Conservation (phyloP, 2,797 vertebrate species). For the Helarctos malayanus region DNA sequence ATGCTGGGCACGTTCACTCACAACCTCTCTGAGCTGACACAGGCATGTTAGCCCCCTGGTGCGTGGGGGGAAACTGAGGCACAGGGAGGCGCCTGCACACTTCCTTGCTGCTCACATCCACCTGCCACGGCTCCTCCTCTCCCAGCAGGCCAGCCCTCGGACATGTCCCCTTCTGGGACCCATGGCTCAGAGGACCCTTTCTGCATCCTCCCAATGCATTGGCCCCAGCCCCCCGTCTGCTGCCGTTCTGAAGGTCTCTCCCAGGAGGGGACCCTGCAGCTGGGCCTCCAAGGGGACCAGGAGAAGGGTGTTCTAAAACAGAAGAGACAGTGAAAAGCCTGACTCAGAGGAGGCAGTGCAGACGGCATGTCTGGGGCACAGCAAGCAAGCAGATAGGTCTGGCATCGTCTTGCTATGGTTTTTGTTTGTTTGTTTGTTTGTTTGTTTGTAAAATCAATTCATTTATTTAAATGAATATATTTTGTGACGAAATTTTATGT, state of each 20-base stretch:
- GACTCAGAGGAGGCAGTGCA: not conserved
- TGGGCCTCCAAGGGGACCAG: not conserved
- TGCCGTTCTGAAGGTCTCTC: not conserved
- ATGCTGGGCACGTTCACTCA: accelerated
- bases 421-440: not conserved
- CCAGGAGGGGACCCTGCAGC: not conserved
- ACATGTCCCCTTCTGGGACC: not conserved
- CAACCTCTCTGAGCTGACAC: not conserved
- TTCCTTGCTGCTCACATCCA: not conserved
- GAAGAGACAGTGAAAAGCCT: not conserved
- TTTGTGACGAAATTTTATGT: not conserved
- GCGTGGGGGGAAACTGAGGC: not conserved
- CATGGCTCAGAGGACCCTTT: not conserved
- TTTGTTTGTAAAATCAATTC: not conserved
- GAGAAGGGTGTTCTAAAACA: not conserved
- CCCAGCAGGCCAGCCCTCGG: not conserved
- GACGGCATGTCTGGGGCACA: not conserved
- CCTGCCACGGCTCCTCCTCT: not conserved
- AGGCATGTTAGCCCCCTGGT: not conserved
- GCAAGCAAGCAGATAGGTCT: not conserved
- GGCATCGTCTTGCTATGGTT: not conserved
- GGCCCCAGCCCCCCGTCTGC: not conserved
- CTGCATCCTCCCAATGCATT: too few species aligned
- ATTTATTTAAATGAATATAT: constrained; percentile 17
- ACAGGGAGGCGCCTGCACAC: too few species aligned